Percentiles rank a stretch among this genome's conserved stretches.
phyloP scores from a whole-genome alignment of 2,113 vertebrate genomes.

The Platichthys flesus region DNA sequence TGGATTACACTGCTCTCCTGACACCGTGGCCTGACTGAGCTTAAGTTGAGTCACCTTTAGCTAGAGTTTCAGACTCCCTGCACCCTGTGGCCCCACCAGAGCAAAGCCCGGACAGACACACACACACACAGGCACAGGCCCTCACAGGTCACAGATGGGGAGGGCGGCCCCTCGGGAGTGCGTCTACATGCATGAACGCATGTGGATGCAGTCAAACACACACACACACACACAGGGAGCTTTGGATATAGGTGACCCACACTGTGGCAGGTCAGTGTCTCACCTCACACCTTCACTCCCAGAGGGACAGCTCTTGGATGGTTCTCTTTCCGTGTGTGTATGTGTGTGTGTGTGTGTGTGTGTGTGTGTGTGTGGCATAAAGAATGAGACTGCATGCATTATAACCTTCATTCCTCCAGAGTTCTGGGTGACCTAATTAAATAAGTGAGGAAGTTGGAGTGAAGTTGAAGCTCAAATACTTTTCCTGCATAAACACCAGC shows the following conservation, averaged over 20 bases:
- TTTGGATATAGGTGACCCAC: constrained; percentile 57
- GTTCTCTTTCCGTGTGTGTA: constrained; percentile 38
- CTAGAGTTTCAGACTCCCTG: constrained; percentile 72
- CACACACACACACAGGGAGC: constrained; percentile 27
- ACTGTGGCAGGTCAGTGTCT: constrained; percentile 65
- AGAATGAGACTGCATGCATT: constrained; percentile 57
- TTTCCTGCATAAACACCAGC: constrained; percentile 56
- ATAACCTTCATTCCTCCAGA: constrained; percentile 65
- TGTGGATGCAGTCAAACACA: constrained; percentile 56
- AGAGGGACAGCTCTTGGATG: constrained; percentile 45
- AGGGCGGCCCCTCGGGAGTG: constrained; percentile 50
- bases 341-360: constrained; percentile 37
- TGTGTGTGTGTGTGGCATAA: constrained; percentile 35
- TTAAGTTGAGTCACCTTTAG: constrained; percentile 60
- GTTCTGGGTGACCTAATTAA: constrained; percentile 70
- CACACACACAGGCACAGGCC: constrained; percentile 7
- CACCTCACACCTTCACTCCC: constrained; percentile 67
- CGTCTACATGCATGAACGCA: constrained; percentile 61
- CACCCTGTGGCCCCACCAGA: constrained; percentile 53
- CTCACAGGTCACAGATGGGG: constrained; percentile 52
- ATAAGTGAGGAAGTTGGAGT: constrained; percentile 65
- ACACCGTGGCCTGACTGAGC: constrained; percentile 63
- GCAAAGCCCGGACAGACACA: constrained; percentile 36
- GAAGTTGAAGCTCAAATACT: constrained; percentile 63
- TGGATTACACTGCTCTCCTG: constrained; percentile 67